phyloP scores from a whole-genome alignment of 2,113 vertebrate genomes.

The Sorex araneus region DNA sequence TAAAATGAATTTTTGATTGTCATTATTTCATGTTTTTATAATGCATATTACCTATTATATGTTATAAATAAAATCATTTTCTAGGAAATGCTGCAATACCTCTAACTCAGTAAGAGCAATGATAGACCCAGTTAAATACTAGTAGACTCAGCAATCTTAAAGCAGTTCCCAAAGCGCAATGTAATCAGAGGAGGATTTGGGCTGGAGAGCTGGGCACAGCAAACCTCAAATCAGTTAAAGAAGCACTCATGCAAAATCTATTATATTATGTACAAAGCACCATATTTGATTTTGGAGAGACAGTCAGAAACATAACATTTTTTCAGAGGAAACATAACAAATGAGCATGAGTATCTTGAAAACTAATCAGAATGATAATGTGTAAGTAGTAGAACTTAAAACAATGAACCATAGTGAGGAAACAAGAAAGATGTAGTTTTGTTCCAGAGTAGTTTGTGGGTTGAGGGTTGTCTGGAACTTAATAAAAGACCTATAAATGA shows the following conservation, averaged over 20 bases:
- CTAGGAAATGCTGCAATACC: not conserved
- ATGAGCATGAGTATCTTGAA: conserved; percentile 32
- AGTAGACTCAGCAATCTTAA: not conserved
- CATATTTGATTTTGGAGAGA: not conserved
- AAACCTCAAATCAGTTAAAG: conserved; percentile 46
- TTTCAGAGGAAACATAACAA: conserved; percentile 34
- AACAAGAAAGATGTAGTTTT: conserved; percentile 12
- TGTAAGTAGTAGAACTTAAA: not conserved
- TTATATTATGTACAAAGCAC: not conserved
- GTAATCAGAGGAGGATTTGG: not conserved
- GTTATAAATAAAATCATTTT: conserved; percentile 10
- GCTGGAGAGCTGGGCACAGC: not conserved
- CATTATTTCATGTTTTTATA: not conserved
- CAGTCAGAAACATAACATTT: not conserved
- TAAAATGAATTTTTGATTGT: conserved; percentile 17
- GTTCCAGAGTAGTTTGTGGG: not conserved
- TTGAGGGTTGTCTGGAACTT: not conserved
- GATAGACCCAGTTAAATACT: not conserved
- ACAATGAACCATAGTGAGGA: not conserved
- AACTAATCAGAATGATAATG: conserved; percentile 40
- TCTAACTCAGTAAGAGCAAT: not conserved
- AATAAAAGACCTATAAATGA: conserved; percentile 11
- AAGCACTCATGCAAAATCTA: not conserved
- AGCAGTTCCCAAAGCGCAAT: not conserved
- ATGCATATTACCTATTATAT: conserved; percentile 7